Conservation (phyloP, 1,140 invertebrate genomes). For the Drosophila tristis region DNA sequence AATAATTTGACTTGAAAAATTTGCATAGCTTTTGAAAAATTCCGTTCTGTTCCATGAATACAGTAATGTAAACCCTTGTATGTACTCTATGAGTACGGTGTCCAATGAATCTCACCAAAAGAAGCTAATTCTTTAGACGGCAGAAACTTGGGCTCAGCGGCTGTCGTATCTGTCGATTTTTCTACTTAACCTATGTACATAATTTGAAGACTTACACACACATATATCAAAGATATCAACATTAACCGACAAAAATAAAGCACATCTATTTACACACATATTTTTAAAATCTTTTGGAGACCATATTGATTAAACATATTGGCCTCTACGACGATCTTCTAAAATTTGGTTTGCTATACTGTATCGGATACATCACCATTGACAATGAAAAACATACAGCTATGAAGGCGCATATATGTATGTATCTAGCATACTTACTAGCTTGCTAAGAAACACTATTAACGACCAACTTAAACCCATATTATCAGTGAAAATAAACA, state of each 20-base stretch:
- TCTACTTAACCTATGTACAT: slow-evolving; percentile 27
- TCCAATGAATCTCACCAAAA: slow-evolving; percentile 17
- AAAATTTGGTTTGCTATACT: too few species aligned
- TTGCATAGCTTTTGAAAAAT: not conserved
- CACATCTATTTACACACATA: not conserved
- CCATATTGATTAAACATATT: slow-evolving; percentile 27
- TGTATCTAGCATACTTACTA: too few species aligned
- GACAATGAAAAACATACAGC: too few species aligned
- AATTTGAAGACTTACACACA: slow-evolving; percentile 11
- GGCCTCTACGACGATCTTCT: too few species aligned
- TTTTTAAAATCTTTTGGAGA: slow-evolving; percentile 6
- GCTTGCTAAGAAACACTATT: too few species aligned
- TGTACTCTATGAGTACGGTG: too few species aligned
- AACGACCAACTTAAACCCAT: too few species aligned
- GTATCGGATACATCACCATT: too few species aligned
- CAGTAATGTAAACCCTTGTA: too few species aligned
- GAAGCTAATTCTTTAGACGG: slow-evolving; percentile 5
- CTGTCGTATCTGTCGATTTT: slow-evolving; percentile 1
- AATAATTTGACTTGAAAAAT: too few species aligned
- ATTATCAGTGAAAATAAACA: too few species aligned
- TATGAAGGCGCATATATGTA: too few species aligned
- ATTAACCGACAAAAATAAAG: slow-evolving; percentile 1
- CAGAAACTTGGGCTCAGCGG: slow-evolving; percentile 6
- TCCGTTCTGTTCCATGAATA: not conserved
- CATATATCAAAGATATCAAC: slow-evolving; percentile 11